phyloP scores from a whole-genome alignment of 2,113 vertebrate species.

The Clupea harengus region DNA sequence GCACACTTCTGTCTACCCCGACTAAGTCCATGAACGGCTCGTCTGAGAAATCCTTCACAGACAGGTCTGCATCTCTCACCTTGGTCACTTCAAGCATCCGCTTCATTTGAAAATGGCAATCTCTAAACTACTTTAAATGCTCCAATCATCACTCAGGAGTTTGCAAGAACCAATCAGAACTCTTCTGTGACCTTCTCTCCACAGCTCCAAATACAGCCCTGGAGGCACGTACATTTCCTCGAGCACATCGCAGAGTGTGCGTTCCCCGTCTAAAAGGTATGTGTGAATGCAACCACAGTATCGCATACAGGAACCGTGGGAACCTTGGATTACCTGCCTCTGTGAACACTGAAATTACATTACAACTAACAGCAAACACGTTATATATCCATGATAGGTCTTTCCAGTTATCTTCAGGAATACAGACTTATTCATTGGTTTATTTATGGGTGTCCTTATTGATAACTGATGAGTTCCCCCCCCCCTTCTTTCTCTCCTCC shows the following conservation, averaged over 20 bases:
- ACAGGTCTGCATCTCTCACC: constrained; percentile 55
- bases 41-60: constrained; percentile 70
- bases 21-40: constrained; percentile 62
- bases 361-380: not conserved
- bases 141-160: not conserved
- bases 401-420: not conserved
- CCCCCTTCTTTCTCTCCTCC: constrained; percentile 36
- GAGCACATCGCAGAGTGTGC: not conserved
- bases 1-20: constrained; percentile 67
- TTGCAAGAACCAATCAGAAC: not conserved
- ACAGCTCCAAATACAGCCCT: not conserved
- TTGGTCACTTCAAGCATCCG: not conserved
- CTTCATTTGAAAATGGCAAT: not conserved
- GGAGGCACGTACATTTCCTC: not conserved
- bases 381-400: not conserved
- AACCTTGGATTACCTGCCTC: not conserved
- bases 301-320: not conserved
- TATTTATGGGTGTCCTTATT: constrained; percentile 35
- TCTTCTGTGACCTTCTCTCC: not conserved
- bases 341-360: not conserved
- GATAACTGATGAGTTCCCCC: not conserved
- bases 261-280: not conserved
- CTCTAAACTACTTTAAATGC: not conserved
- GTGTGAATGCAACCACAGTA: not conserved
- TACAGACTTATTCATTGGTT: not conserved